These are phyloP conservation scores for Lepeophtheirus salmonis DNA, from an alignment of 1,140 invertebrate genomes.

Conservation along the genomic window DNA sequence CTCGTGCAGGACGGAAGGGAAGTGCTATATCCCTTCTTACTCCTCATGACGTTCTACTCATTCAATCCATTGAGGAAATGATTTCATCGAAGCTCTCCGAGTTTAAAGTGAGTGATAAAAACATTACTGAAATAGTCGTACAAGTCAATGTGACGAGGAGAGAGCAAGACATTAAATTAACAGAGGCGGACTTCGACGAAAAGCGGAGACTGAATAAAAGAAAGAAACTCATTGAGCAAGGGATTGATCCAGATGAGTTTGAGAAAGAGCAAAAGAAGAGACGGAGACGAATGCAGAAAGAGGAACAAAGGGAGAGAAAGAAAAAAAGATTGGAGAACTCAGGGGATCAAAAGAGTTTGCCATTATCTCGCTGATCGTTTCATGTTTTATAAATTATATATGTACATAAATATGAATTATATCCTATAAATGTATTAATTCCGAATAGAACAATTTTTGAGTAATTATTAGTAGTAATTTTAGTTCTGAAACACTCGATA, in stretches of 20 bases:
- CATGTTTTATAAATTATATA: too few relatives aligned
- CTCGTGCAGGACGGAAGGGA: slow-evolving; percentile 67
- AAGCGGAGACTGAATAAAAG: slow-evolving; percentile 63
- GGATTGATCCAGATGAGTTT: slow-evolving; percentile 55
- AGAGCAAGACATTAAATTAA: slow-evolving; percentile 74
- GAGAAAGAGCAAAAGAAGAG: slow-evolving; percentile 35
- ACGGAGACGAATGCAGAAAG: slow-evolving; percentile 27
- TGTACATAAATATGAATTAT: too few relatives aligned
- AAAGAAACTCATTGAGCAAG: slow-evolving; percentile 66
- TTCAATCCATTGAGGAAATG: slow-evolving; percentile 63
- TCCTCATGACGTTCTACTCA: slow-evolving; percentile 65
- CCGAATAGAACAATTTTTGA: too few relatives aligned
- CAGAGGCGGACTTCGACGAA: slow-evolving; percentile 78
- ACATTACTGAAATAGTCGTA: slow-evolving; percentile 15
- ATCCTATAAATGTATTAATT: too few relatives aligned
- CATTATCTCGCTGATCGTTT: too few relatives aligned
- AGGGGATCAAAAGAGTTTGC: background rate
- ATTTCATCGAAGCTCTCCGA: slow-evolving; percentile 70
- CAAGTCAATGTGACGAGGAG: slow-evolving; percentile 42
- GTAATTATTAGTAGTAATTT: too few relatives aligned
- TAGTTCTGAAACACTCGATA: too few relatives aligned
- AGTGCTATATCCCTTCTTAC: slow-evolving; percentile 74
- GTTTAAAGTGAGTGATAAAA: slow-evolving; percentile 56
- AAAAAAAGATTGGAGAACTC: slow-evolving; percentile 19
- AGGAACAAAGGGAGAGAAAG: slow-evolving; percentile 27